Evolutionary conservation across 2,888 invertebrate species (phyloP).

Genomic region (Perdita meconis): DNA sequence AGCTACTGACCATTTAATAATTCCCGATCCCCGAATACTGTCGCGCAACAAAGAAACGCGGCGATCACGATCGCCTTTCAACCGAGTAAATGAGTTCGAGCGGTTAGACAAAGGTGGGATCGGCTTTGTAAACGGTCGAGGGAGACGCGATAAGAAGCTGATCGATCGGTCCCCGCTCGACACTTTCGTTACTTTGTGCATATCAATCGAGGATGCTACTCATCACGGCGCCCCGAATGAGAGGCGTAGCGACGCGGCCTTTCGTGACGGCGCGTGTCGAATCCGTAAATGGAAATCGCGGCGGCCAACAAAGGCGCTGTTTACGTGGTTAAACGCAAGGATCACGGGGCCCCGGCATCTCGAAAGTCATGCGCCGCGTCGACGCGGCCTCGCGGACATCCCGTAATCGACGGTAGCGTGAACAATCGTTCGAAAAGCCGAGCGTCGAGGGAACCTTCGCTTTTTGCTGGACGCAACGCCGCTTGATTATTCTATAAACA

Average conservation of each 20-base stretch:
- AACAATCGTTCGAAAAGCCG: slow-evolving; percentile 31
- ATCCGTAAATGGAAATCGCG: slow-evolving; percentile 82
- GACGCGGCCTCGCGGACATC: not conserved
- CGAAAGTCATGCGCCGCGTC: slow-evolving; percentile 39
- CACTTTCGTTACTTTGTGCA: slow-evolving; percentile 53
- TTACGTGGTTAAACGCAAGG: slow-evolving; percentile 81
- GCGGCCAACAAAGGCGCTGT: slow-evolving; percentile 80
- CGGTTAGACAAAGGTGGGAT: slow-evolving; percentile 18
- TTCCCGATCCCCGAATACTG: not conserved
- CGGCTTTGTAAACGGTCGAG: slow-evolving; percentile 26
- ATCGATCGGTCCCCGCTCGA: slow-evolving; percentile 48
- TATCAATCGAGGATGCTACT: slow-evolving; percentile 50
- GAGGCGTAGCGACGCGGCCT: slow-evolving; percentile 66
- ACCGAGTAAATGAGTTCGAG: slow-evolving; percentile 27
- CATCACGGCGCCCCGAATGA: slow-evolving; percentile 52
- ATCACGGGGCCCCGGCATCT: slow-evolving; percentile 50
- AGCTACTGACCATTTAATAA: slow-evolving; percentile 16
- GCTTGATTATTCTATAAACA: slow-evolving; percentile 4
- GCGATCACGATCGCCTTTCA: slow-evolving; percentile 24
- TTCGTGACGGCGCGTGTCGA: slow-evolving; percentile 78
- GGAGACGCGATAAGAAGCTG: slow-evolving; percentile 41
- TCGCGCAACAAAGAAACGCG: slow-evolving; percentile 28
- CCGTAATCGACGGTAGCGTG: slow-evolving; percentile 41
- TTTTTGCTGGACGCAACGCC: slow-evolving; percentile 1
- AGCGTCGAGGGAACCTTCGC: not conserved